These are phyloP conservation scores for Drosophila saltans DNA, from an alignment of 1,140 invertebrate species.

Conservation along the genomic window DNA sequence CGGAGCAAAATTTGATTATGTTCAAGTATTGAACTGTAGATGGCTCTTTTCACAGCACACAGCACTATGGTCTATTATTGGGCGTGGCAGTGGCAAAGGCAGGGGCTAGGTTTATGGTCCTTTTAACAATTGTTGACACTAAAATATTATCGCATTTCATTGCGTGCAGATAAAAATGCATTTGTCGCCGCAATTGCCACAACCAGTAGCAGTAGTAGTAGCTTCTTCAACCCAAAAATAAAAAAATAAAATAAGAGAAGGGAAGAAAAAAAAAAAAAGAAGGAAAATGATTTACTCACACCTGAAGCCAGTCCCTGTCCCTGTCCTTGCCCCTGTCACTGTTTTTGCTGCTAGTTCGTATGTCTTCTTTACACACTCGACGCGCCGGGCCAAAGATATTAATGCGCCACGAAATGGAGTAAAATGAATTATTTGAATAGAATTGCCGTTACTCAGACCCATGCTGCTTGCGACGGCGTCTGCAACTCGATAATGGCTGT, in stretches of 20 bases:
- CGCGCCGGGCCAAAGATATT: conserved; percentile 70
- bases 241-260: conserved; percentile 28
- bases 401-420: conserved; percentile 80
- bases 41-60: conserved; percentile 48
- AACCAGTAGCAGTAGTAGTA: conserved; percentile 38
- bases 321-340: not conserved
- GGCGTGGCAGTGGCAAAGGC: conserved; percentile 29
- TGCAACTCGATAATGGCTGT: conserved; percentile 78
- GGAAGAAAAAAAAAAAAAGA: not conserved
- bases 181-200: conserved; percentile 80
- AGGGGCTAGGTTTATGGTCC: conserved; percentile 79
- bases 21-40: conserved; percentile 77
- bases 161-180: conserved; percentile 81
- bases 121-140: conserved; percentile 83
- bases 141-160: conserved; percentile 83
- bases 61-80: conserved; percentile 14
- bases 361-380: conserved; percentile 80
- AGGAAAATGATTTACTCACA: conserved; percentile 76
- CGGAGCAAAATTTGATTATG: conserved; percentile 76
- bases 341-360: conserved; percentile 57
- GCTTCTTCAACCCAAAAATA: conserved; percentile 5
- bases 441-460: conserved; percentile 68
- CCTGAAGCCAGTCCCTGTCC: conserved; percentile 39
- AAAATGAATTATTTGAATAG: conserved; percentile 83
- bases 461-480: conserved; percentile 35